Base-by-base conservation (phyloP, 2,888 invertebrate genomes). In the Pseudococcus jackbeardsleyi region DNA sequence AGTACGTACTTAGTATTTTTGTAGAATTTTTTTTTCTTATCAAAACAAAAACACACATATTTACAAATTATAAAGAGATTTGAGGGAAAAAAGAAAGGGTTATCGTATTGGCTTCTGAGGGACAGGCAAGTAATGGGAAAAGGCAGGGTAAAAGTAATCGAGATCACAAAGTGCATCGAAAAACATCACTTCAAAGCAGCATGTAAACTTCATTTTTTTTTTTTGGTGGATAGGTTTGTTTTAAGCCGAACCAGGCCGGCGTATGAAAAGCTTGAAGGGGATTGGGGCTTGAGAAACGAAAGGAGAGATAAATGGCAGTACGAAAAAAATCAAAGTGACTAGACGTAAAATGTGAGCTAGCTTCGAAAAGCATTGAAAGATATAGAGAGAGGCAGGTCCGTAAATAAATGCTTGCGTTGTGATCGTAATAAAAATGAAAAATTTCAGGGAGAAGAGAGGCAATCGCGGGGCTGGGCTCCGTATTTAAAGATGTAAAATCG, bases 331-430 rank as follows among this genome's bases (percentile, higher is more conserved):
- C 33, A 72, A 17, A 82, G 88, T 88, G 88, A 88, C 88, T 88
- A 88, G 88, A 88, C 82, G 82, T 82, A 82, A 50, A 88, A 82
- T 19, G 88, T 88, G 88, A 88, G 88, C 88, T 79, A 54, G 42
- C 46, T 82, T 72, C n/a, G 46, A 82, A 82, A 82, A 82, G 79
- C 79, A 19, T 72, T 33, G 72, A 72, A 72, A 72, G 72, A 33
- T 22, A 64, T 22, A 64, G 64, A 72, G 26, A 72, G 17, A 72
- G 72, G 33, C 33, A 33, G 72, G 33, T 72, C 33, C 33, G 33
- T 33, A 33, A 72, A 72, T 72, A 72, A 72, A 72, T 72, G 72
- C 72, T 72, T 26, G 72, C 72, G 72, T 64, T 26, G 39, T 72
- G 39, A 72, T 72, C 72, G 72, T 33, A 33, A 9, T 42, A 82